phyloP scores from a whole-genome alignment of 2,113 vertebrate genomes.

The Oncorhynchus clarkii region DNA sequence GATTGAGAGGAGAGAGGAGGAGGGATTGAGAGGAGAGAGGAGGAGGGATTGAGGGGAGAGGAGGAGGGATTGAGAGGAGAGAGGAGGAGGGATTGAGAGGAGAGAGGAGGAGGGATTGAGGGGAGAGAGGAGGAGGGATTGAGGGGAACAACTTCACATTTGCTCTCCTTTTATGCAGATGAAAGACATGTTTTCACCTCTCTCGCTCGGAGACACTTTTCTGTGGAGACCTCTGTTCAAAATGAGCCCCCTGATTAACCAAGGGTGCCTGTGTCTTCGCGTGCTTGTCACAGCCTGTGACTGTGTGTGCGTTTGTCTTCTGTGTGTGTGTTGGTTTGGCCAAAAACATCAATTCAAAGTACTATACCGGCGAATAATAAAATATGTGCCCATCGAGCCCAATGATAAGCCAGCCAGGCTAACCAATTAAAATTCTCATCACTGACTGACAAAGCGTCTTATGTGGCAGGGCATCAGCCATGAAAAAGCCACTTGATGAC shows the following conservation, averaged over 20 bases:
- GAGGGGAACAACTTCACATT: conserved; percentile 25
- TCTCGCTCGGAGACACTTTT: background rate
- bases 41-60: no score
- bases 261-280: background rate
- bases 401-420: conserved; percentile 60
- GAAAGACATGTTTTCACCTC: conserved; percentile 15
- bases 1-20: no score
- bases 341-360: background rate
- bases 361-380: background rate
- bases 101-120: no score
- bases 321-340: background rate
- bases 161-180: conserved; percentile 16
- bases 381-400: conserved; percentile 60
- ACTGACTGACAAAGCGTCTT: conserved; percentile 65
- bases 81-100: no score
- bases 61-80: no score
- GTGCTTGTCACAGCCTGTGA: background rate
- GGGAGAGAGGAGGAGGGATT: conserved; percentile 19
- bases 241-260: conserved; percentile 38
- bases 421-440: conserved; percentile 73
- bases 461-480: conserved; percentile 65
- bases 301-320: conserved; percentile 1
- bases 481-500: conserved; percentile 74
- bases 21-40: no score
- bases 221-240: conserved; percentile 2